These are phyloP conservation scores for Setipinna tenuifilis DNA, from an alignment of 2,797 vertebrate species.

Conservation along the genomic window DNA sequence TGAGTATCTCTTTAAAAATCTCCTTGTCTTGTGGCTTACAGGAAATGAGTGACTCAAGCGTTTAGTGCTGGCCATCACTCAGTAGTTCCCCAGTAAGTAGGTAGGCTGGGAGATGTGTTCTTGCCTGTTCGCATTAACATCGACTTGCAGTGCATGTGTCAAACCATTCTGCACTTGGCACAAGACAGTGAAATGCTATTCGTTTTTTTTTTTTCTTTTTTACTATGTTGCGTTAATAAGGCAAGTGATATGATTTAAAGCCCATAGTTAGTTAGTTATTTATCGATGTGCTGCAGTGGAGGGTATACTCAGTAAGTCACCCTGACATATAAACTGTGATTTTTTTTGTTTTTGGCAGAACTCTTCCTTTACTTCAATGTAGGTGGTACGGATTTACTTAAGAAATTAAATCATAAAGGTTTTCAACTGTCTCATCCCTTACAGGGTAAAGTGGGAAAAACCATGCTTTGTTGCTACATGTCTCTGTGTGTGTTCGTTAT, in stretches of 20 bases:
- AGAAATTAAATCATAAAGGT: background rate
- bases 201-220: no score
- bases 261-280: no score
- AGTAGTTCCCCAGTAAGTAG: background rate
- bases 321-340: background rate
- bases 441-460: background rate
- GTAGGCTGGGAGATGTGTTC: background rate
- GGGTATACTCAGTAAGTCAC: background rate
- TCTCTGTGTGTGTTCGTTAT: background rate
- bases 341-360: background rate
- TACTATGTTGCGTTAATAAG: background rate
- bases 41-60: conserved; percentile 54
- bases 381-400: background rate
- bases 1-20: conserved; percentile 48
- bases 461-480: background rate
- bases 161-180: no score
- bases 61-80: background rate
- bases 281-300: background rate
- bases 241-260: no score
- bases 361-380: background rate
- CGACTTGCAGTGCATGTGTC: background rate
- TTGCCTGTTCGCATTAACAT: background rate
- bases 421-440: background rate
- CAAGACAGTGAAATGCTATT: background rate
- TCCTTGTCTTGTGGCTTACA: conserved; percentile 49